phyloP scores from a whole-genome alignment of 2,888 invertebrate species.

The Pharmacophagus antenor region DNA sequence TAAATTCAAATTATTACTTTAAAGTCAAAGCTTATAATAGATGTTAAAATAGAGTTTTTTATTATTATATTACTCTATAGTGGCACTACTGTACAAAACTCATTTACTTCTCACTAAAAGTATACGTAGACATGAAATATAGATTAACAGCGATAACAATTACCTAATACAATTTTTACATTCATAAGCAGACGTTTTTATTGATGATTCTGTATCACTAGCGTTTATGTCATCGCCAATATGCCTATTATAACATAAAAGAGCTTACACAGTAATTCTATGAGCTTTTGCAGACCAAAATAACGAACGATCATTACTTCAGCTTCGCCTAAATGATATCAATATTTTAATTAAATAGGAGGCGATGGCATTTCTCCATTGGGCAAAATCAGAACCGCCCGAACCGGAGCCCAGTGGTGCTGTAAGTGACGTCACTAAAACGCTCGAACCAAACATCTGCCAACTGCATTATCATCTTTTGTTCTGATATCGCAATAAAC shows the following conservation, averaged over 20 bases:
- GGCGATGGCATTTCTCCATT: constrained; percentile 73
- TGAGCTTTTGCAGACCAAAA: constrained; percentile 38
- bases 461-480: constrained; percentile 50
- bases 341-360: constrained; percentile 69
- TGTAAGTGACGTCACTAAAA: constrained; percentile 73
- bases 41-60: neutral
- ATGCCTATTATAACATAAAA: constrained; percentile 4
- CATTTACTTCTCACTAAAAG: neutral
- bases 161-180: neutral
- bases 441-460: constrained; percentile 51
- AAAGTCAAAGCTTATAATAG: neutral
- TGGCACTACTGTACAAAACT: constrained; percentile 27
- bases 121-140: constrained; percentile 10
- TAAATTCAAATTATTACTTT: too few species aligned
- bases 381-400: constrained; percentile 69
- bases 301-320: constrained; percentile 36
- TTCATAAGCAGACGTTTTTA: neutral
- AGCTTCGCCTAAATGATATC: constrained; percentile 62
- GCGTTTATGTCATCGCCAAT: constrained; percentile 3
- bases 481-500: constrained; percentile 66
- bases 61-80: constrained; percentile 1
- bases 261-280: constrained; percentile 18
- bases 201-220: neutral
- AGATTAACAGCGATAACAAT: constrained; percentile 12
- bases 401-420: constrained; percentile 71